Evolutionary conservation across 2,797 vertebrate species (phyloP), one percentile per base, ranked within the genome.

Genomic region (Graptemys geographica): DNA sequence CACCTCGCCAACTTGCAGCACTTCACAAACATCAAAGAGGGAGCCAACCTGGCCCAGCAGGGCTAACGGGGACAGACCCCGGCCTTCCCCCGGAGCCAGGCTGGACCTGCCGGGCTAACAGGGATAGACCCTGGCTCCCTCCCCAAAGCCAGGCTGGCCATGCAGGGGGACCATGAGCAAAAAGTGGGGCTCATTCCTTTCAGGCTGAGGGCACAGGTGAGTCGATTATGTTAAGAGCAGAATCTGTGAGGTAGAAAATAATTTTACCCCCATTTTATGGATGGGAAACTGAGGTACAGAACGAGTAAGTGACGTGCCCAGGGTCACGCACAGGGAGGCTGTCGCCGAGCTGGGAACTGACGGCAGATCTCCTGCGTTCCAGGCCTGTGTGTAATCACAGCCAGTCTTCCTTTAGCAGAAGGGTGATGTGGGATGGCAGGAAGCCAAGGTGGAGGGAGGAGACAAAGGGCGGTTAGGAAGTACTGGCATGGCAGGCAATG

Each of bases 381-480:
- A 11, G 37, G 41, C 37, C 28, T 44, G 76, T 5, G 10, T 25
- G 76, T 12, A 78, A 16, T 28, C 21, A 12, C 41, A 3, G 41
- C 37, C 19, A 5, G 37, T 47, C 31, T 62, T 11, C 59, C 62
- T n/a, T 18, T 31, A 15, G 16, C 33, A n/a, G 62, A n/a, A 65
- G 33, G 62, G 62, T 0, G 16, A n/a, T 0, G 16, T 2, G 13
- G 62, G 12, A n/a, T n/a, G 69, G n/a, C 69, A 41, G 8, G 37
- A 21, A 76, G 41, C 28, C 41, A 4, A 47, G 37, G 11, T 47
- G 41, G 41, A 21, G 74, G 15, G 23, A 47, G 21, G 74, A 47
- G 15, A 8, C 62, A 65, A 31, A 65, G 62, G 28, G 23, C 23
- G 11, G 23, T 25, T 27, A 15, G 37, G 76, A 78, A 27, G 28